A percentile compares a stretch with the other conserved stretches of the same genome.
These are phyloP conservation scores for Desmophyllum pertusum DNA, from an alignment of 92 coral and sea anemone genomes.

Conservation along the genomic window DNA sequence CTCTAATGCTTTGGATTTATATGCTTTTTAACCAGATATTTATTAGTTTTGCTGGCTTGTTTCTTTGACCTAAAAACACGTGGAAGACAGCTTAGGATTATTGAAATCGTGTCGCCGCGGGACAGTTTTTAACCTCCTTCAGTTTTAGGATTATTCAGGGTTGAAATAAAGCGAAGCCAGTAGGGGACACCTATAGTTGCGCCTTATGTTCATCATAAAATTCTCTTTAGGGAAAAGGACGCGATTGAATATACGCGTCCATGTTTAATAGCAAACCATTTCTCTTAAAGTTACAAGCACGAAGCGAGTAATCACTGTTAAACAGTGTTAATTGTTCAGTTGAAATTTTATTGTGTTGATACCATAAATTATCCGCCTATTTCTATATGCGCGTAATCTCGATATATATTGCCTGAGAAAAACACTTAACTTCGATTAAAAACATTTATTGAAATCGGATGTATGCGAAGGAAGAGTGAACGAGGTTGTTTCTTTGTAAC, in stretches of 20 bases:
- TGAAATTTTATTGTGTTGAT: neutral
- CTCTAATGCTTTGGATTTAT: neutral
- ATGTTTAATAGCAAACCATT: neutral
- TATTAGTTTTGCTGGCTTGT: neutral
- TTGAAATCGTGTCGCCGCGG: conserved; percentile 4
- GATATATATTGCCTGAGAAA: neutral
- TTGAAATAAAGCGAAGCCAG: neutral
- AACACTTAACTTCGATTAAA: neutral
- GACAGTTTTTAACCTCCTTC: neutral
- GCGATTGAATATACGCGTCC: neutral
- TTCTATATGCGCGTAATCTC: neutral
- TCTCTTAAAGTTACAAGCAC: conserved; percentile 6
- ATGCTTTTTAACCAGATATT: neutral
- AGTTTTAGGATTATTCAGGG: neutral
- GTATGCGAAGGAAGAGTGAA: neutral
- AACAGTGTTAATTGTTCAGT: conserved; percentile 15
- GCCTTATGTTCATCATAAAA: neutral
- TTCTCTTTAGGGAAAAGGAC: neutral
- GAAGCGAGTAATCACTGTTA: conserved; percentile 14
- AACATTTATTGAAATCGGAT: neutral
- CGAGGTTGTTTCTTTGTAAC: neutral
- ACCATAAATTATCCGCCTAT: conserved; percentile 28
- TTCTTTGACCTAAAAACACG: conserved; percentile 7
- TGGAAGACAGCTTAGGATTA: neutral
- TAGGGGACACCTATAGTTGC: neutral